Base-by-base conservation (phyloP, 1,140 invertebrate species). In the Papilio xuthus region DNA sequence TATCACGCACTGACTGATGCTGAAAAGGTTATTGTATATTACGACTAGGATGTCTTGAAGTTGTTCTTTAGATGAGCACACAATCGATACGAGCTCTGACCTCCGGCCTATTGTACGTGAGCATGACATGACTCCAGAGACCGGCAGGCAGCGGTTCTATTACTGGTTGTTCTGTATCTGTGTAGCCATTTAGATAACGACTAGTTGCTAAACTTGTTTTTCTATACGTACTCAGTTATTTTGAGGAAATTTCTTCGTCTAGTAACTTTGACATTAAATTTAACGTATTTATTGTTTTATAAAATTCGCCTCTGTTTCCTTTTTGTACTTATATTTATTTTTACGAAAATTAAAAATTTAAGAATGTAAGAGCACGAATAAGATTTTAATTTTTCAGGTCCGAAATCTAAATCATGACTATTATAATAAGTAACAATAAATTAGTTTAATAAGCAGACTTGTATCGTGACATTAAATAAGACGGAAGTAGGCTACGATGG, bases 61-160 rank as follows among this genome's bases (percentile, higher is more conserved):
- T 26, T 12, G 60, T 67, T 28, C 26, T 67, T 7, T 67, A 28
- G 60, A 67, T 67, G 60, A 67, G 23, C 10, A 28, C 60, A 67
- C 60, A 67, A 67, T 67, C 60, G 60, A 67, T 67, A 67, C 26
- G 60, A 67, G 60, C 60, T 67, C 60, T 67, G 60, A 67, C 60
- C 60, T 67, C 23, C 26, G 60, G 26, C 60, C 26, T 67, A 67
- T 67, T 67, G 60, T 67, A 26, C 60, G 23, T 26, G 60, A 60
- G 56, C 20, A 60, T 60, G 56, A 26, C 26, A 67, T 67, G 60
- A 67, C 60, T 67, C 23, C 26, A 32, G 26, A 67, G 60, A 60
- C 56, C 20, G 23, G 26, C 60, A 28, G 4, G 13, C 60, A 26
- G 12, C 26, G 60, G 60, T 67, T 60, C 56, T 26, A 13, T 56